Conservation (phyloP, 2,888 invertebrate species). For the Drosophila greeni region DNA sequence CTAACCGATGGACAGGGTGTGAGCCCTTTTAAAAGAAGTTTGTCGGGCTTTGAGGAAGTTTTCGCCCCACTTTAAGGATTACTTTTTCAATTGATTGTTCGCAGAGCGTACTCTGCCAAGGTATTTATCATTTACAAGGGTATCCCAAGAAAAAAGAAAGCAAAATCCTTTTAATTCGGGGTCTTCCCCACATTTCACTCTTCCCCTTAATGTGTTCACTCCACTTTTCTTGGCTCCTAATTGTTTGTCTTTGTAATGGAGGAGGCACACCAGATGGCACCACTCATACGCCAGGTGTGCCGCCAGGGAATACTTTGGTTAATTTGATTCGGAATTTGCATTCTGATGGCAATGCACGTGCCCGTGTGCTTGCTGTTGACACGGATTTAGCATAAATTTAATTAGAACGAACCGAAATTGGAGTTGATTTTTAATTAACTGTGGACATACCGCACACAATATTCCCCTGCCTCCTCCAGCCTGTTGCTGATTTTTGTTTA, state of each 20-base stretch:
- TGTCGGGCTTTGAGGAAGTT: background rate
- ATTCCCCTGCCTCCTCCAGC: background rate
- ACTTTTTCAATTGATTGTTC: conserved; percentile 10
- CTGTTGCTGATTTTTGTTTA: conserved; percentile 36
- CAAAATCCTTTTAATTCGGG: background rate
- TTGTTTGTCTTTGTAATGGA: conserved; percentile 35
- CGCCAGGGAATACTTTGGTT: conserved; percentile 31
- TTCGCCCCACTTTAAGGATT: background rate
- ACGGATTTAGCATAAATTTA: conserved; percentile 41
- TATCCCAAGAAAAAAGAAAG: background rate
- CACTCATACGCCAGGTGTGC: conserved; percentile 62
- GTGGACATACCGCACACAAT: conserved; percentile 6
- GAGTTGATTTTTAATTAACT: conserved; percentile 34
- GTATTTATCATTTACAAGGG: conserved; percentile 8
- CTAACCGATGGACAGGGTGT: background rate
- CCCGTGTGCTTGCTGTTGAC: conserved; percentile 12
- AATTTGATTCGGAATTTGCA: conserved; percentile 52
- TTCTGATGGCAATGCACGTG: conserved; percentile 17
- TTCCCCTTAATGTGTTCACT: conserved; percentile 5
- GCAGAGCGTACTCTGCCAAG: background rate
- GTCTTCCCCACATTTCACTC: background rate
- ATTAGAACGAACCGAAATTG: conserved; percentile 21
- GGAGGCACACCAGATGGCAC: conserved; percentile 34
- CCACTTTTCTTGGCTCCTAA: conserved; percentile 39
- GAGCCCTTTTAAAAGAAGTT: background rate